Base-by-base conservation (phyloP, 2,797 vertebrate species). In the Xerus rutilus region DNA sequence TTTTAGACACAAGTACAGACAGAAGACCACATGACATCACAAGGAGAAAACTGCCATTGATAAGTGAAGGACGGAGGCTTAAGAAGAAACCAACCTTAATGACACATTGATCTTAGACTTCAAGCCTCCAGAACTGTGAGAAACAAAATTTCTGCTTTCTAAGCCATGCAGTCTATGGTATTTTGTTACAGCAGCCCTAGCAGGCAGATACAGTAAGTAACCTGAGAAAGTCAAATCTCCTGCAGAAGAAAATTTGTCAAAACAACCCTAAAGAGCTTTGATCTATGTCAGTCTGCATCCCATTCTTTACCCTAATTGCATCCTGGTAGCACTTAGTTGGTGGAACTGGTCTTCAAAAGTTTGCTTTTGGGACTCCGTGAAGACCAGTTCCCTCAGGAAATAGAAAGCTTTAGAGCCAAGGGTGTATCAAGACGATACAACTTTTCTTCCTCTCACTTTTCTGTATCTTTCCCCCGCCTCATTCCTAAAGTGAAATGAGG, bases 241-340 rank as follows among this genome's bases (percentile, higher is more conserved):
- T 72, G 35, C n/a, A 69, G 86, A 93, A 89, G 32, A 70, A 47
- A 67, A 83, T 74, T 84, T 79, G 79, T 43, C 77, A 20, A 94
- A 84, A 64, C 69, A 35, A 70, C 11, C 88, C 67, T 62, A 69
- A 88, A 87, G 45, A 90, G 21, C 54, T 90, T 90, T 94, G 47
- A 83, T 78, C 57, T 69, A 57, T 89, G 52, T 73, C 76, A 52
- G 1, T 64, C 70, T 86, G 17, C 8, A 62, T 30, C 18, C 7
- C 45, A 86, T 11, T 82, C 35, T 32, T 74, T 79, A 87, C 43
- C 20, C 43, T 84, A 73, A 10, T 20, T 89, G 30, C 23, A 59
- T 76, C 76, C 76, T 88, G 49, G 30, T 95, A 35, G 79, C 25
- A 54, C 39, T 85, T 95, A 30, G 25, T 59, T 62, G 21, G 9